Evolutionary conservation across 2,113 vertebrate genomes (phyloP), one percentile per base, ranked within the genome.

Genomic region (Mobula hypostoma): DNA sequence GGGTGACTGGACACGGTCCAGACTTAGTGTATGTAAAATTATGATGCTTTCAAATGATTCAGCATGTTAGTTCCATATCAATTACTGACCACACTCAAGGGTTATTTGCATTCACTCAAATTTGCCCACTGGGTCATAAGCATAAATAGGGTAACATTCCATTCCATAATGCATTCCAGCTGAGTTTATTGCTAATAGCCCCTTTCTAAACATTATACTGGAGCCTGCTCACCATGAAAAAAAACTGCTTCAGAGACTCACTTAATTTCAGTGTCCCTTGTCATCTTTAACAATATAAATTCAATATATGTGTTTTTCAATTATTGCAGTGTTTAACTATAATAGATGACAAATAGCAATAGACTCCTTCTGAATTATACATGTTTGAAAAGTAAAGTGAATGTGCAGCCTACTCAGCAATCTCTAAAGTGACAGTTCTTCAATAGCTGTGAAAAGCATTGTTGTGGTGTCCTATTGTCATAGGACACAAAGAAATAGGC

Each of bases 171-270:
- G 48, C 72, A 27, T 74, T 93, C 68, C 91, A 93, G 70, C 91
- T 93, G 70, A 56, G 68, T 93, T 74, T 48, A 74, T 72, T 93
- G 91, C 68, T 74, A 27, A 70, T 24, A 72, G 70, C 14, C 68
- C 36, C 61, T 93, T 93, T 93, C 40, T 40, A 93, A 93, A 93
- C 70, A 93, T 48, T 76, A 74, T 40, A 93, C 68, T 93, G 91
- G 91, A 93, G 70, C 70, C 91, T 93, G 32, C 90, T 72, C 90
- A 36, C 90, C 90, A 92, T 92, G 68, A 93, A 48, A 12, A 48
- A 2, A 74, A 72, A 36, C 91, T 93, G 70, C 70, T 74, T 29
- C 32, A 74, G 91, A 27, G 40, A 93, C 91, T 48, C 40, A 70
- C 7, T 91, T 9, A 66, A 15, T 32, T 19, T 56, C 36, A 72